Evolutionary conservation across 2,888 invertebrate genomes (phyloP), one percentile per base, ranked within the genome.

Genomic region (Drosophila suboccidentalis): DNA sequence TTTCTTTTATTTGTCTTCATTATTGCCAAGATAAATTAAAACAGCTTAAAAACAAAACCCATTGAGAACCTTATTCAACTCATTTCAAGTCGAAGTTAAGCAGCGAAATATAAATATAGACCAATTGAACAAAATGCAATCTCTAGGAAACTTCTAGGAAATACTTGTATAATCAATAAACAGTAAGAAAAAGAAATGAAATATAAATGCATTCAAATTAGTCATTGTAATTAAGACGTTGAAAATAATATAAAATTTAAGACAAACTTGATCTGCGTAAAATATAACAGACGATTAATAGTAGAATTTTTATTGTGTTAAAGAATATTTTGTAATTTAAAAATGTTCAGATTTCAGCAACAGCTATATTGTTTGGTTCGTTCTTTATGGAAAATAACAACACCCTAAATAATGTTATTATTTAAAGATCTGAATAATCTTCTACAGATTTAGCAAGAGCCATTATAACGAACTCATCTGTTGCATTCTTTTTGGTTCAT

Each of bases 1-100:
- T 17, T 15, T 17, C 13, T 10, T 34, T 54, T 54, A 17, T 54
- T 54, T 54, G 39, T 41, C 3, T 29, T 17, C 32, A 22, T 50
- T 8, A 36, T n/a, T 50, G n/a, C 19, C 32, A 49, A 49, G 17
- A 17, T 34, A 13, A 8, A n/a, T 3, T 19, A n/a, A 57, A 34
- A 34, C 44, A 44, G 44, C 34, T 44, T 22, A 22, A 17, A 4
- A 22, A 19, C 19, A 19, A 26, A 10, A 13, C 1, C 3, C 9
- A 13, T 41, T 41, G 11, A n/a, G 6, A 10, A 22, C 4, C 17
- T 10, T 11, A 4, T 32, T 46, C 36, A 15, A 46, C 11, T 57
- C 43, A 36, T 32, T 55, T 34, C 1, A 43, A 34, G 55, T 39
- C 26, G 17, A 39, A 53, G 10, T n/a, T 17, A 43, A 41, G 8